Evolutionary conservation across 2,113 vertebrate species (phyloP).

Genomic region (Vulpes ferrilata): DNA sequence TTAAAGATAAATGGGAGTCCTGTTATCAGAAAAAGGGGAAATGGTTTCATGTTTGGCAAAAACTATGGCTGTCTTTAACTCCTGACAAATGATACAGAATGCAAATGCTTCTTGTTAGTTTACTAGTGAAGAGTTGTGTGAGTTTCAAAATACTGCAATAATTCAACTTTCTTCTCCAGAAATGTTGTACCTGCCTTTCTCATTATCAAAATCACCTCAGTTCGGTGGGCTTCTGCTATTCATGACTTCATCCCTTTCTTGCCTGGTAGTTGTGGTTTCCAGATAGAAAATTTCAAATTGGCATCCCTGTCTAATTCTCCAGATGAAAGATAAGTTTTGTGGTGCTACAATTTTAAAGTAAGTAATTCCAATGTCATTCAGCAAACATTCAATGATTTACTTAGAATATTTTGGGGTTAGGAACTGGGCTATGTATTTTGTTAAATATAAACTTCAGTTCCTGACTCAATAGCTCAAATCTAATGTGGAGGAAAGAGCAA

Average conservation of each 20-base stretch:
- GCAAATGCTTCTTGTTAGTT: not conserved
- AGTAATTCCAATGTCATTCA: not conserved
- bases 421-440: not conserved
- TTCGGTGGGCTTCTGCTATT: not conserved
- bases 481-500: not conserved
- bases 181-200: not conserved
- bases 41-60: not conserved
- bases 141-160: not conserved
- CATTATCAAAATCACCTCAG: not conserved
- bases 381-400: not conserved
- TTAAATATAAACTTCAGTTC: not conserved
- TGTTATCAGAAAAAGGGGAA: not conserved
- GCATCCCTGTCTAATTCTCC: not conserved
- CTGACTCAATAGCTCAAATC: not conserved
- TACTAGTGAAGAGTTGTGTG: not conserved
- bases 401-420: not conserved
- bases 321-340: not conserved
- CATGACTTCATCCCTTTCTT: not conserved
- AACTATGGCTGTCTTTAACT: not conserved
- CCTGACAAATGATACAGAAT: not conserved
- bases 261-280: not conserved
- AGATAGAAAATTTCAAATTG: not conserved
- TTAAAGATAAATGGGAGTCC: not conserved
- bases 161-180: not conserved
- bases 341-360: slow-evolving; percentile 5